Evolutionary conservation across 2,113 vertebrate genomes (phyloP).

Genomic region (Rutilus rutilus): DNA sequence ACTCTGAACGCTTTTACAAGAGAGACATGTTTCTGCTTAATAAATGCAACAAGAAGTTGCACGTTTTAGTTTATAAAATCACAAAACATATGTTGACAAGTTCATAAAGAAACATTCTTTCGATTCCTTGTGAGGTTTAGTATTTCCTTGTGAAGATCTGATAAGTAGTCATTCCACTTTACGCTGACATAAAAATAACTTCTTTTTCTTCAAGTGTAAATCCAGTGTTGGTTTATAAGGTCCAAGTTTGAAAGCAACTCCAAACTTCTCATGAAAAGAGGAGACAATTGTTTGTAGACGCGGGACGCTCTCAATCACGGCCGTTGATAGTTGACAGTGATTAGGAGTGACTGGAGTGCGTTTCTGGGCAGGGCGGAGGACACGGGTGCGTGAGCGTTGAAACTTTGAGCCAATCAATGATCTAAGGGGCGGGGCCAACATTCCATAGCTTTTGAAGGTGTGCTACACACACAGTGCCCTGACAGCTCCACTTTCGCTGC

Average conservation of each 20-base stretch:
- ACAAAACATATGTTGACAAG: neutral
- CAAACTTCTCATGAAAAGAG: neutral
- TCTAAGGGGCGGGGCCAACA: conserved; percentile 62
- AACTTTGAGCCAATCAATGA: conserved; percentile 78
- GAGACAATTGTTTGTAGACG: conserved; percentile 9
- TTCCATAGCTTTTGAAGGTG: conserved; percentile 46
- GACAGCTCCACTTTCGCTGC: neutral
- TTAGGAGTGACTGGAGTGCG: conserved; percentile 44
- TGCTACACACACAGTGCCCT: neutral
- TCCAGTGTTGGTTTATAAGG: neutral
- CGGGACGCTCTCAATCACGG: conserved; percentile 24
- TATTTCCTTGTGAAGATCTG: conserved; percentile 21
- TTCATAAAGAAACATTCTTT: conserved; percentile 8
- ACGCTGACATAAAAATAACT: neutral
- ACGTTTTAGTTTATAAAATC: neutral
- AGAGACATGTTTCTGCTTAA: neutral
- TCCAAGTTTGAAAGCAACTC: conserved; percentile 1
- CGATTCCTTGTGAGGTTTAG: conserved; percentile 29
- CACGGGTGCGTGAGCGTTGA: conserved; percentile 56
- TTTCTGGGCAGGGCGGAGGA: conserved; percentile 19
- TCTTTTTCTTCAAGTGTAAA: conserved; percentile 7
- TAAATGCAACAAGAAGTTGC: neutral
- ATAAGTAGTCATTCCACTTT: conserved; percentile 22
- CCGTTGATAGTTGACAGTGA: conserved; percentile 48
- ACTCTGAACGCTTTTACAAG: neutral